Percentiles rank a stretch among this genome's conserved stretches.
These are phyloP conservation scores for Scatophagus argus DNA, from an alignment of 2,113 vertebrate species.

Conservation along the genomic window DNA sequence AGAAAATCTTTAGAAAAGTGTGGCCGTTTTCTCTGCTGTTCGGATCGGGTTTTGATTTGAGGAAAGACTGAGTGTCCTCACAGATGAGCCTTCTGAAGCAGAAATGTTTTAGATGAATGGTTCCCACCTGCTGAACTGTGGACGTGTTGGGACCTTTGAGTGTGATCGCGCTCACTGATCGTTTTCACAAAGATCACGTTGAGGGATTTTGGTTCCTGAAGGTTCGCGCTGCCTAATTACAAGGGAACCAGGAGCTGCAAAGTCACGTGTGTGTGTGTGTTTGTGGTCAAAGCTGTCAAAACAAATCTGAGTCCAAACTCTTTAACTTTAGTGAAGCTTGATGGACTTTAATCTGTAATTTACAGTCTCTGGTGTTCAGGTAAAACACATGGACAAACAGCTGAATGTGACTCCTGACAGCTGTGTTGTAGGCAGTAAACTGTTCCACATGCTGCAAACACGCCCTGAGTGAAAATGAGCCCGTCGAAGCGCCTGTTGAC, in stretches of 20 bases:
- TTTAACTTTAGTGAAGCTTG: constrained; percentile 7
- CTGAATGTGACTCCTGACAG: constrained; percentile 3
- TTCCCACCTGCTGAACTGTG: too few species aligned
- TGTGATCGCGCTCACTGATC: not conserved
- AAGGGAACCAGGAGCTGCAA: not conserved
- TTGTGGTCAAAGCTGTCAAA: constrained; percentile 39
- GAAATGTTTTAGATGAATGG: too few species aligned
- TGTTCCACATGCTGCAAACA: constrained; percentile 21
- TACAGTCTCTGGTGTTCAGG: constrained; percentile 11
- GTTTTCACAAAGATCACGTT: not conserved
- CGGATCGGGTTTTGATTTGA: too few species aligned
- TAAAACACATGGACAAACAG: constrained; percentile 38
- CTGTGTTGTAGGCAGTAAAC: not conserved
- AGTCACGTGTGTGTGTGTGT: constrained; percentile 22
- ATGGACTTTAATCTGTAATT: constrained; percentile 42
- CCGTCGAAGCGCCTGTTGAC: accelerated
- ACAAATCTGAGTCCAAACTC: constrained; percentile 31
- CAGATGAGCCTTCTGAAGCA: too few species aligned
- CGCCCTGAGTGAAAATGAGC: not conserved
- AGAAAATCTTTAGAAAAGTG: too few species aligned
- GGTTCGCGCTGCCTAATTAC: constrained; percentile 19
- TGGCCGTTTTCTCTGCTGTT: too few species aligned
- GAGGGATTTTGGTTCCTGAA: not conserved
- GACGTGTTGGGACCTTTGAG: too few species aligned
- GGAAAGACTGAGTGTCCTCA: too few species aligned